These are phyloP conservation scores for Channa striata DNA, from an alignment of 2,797 vertebrate species.

Conservation along the genomic window DNA sequence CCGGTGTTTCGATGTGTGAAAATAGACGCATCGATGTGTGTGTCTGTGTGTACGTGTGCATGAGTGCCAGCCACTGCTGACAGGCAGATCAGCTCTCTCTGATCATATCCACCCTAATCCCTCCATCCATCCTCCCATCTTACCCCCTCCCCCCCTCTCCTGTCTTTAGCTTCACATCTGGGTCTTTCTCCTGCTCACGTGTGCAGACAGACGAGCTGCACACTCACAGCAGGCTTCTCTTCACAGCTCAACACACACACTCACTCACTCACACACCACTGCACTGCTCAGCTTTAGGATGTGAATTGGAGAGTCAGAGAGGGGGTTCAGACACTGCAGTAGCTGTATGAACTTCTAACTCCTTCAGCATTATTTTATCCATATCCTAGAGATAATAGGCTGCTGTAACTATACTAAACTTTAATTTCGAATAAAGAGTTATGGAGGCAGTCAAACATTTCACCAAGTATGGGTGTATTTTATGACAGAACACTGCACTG, in stretches of 20 bases:
- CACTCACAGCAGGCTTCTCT: slow-evolving; percentile 75
- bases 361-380: slow-evolving; percentile 23
- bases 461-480: neutral
- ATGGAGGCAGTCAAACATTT: slow-evolving; percentile 5
- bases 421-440: slow-evolving; percentile 17
- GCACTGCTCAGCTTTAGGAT: slow-evolving; percentile 53
- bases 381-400: neutral
- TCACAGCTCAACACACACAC: slow-evolving; percentile 44
- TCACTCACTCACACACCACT: slow-evolving; percentile 36
- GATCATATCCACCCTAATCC: slow-evolving; percentile 76
- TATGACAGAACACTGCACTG: neutral
- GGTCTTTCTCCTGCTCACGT: slow-evolving; percentile 81
- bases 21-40: slow-evolving; percentile 32
- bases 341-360: slow-evolving; percentile 44
- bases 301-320: slow-evolving; percentile 29
- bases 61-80: slow-evolving; percentile 59
- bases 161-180: slow-evolving; percentile 78
- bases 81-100: slow-evolving; percentile 75
- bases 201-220: slow-evolving; percentile 78
- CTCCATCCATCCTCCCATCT: slow-evolving; percentile 30
- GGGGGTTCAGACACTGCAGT: slow-evolving; percentile 42
- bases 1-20: slow-evolving; percentile 41
- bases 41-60: slow-evolving; percentile 17
- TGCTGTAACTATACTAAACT: slow-evolving; percentile 4
- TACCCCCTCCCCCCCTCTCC: slow-evolving; percentile 36